Base-by-base conservation (phyloP, 2,888 invertebrate genomes). In the Germaria angustata region DNA sequence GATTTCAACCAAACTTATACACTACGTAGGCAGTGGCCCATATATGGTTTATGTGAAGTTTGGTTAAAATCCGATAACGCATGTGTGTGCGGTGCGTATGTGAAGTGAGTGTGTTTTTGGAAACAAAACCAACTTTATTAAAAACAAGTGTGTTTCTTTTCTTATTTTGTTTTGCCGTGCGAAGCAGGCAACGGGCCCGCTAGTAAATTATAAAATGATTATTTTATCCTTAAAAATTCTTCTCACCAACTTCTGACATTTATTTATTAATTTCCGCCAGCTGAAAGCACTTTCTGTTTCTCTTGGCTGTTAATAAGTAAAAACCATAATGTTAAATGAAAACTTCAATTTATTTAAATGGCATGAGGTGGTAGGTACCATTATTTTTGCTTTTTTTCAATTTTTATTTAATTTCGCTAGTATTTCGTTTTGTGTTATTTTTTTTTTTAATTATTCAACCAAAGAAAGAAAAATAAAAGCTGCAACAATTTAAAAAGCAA, bases 321-420 rank as follows among this genome's bases (percentile, higher is more conserved):
- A 9, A 6, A 11, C 41, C 49, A 68, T 59, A 46, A 41, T 68
- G 68, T 17, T 66, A 39, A 59, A 49, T 7, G 13, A 49, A 63
- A 41, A 36, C 13, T 53, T 51, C 15, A 51, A 41, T 49, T 66
- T 15, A 39, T 51, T 49, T 68, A 51, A 61, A 69, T 61, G n/a
- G 0, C 59, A 49, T 24, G 32, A 76, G 59, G 22, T 20, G 41
- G 59, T 69, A 17, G 32, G 17, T 11, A 53, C 22, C 34, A 61
- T 51, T 51, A 57, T 49, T 55, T 7, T 24, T 32, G 32, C 44
- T 65, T 49, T 34, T 46, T 63, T 39, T 22, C 28, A 28, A 28
- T 9, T 32, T 46, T 65, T 17, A 55, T 39, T 75, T 49, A 32
- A 69, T 36, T 69, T 71, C 9, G 20, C 28, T 15, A n/a, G 15